These are phyloP conservation scores for Drosophila melanosoma DNA, from an alignment of 2,888 invertebrate species.

Conservation along the genomic window DNA sequence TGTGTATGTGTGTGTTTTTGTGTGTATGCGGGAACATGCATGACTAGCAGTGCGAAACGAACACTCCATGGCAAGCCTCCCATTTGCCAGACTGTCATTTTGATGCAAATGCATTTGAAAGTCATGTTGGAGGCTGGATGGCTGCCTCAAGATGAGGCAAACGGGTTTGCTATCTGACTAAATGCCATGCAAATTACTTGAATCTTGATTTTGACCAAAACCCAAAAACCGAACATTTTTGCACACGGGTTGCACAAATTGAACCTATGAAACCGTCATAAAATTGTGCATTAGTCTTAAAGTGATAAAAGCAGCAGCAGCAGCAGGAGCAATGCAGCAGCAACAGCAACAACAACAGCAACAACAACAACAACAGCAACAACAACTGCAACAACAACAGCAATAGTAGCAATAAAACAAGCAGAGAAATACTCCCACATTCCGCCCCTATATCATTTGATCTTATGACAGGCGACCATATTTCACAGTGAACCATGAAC, in stretches of 20 bases:
- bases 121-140: slow-evolving; percentile 39
- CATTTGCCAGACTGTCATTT: slow-evolving; percentile 47
- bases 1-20: slow-evolving; percentile 18
- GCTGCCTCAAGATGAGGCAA: slow-evolving; percentile 38
- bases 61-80: slow-evolving; percentile 4
- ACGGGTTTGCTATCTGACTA: slow-evolving; percentile 35
- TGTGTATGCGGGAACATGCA: slow-evolving; percentile 50
- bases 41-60: slow-evolving; percentile 64
- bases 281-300: slow-evolving; percentile 31
- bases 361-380: background rate
- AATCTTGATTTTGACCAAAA: slow-evolving; percentile 52
- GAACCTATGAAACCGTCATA: slow-evolving; percentile 11
- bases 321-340: background rate
- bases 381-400: background rate
- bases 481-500: slow-evolving; percentile 13
- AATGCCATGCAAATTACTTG: slow-evolving; percentile 71
- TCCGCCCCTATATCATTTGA: background rate
- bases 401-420: background rate
- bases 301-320: slow-evolving; percentile 4
- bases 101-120: slow-evolving; percentile 75
- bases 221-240: slow-evolving; percentile 12
- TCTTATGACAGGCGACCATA: background rate
- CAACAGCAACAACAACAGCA: background rate
- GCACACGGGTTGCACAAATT: background rate
- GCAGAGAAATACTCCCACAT: background rate